Conservation (phyloP, 2,888 invertebrate genomes). For the Chalcosyrphus nemorum region DNA sequence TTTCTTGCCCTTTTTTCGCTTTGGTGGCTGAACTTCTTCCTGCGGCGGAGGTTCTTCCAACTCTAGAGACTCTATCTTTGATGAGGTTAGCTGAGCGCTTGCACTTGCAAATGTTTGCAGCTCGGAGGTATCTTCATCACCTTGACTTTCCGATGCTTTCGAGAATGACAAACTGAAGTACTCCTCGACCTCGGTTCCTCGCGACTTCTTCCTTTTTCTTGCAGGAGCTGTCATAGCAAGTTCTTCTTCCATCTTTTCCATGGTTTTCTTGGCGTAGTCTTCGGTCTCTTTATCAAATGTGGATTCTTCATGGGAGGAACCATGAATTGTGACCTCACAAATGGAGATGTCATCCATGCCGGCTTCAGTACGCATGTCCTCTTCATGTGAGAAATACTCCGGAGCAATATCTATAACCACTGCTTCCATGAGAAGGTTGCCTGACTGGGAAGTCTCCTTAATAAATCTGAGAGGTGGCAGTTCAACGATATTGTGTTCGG, state of each 20-base stretch:
- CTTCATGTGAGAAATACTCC: slow-evolving; percentile 90
- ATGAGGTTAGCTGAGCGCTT: slow-evolving; percentile 85
- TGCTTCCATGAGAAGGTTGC: slow-evolving; percentile 94
- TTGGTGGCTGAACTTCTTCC: slow-evolving; percentile 77
- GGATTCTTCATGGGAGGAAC: slow-evolving; percentile 82
- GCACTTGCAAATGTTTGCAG: slow-evolving; percentile 87
- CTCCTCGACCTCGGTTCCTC: slow-evolving; percentile 86
- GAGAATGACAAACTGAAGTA: slow-evolving; percentile 87
- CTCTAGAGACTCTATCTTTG: slow-evolving; percentile 82
- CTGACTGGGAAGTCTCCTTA: slow-evolving; percentile 94
- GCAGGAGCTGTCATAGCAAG: slow-evolving; percentile 84
- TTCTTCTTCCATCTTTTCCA: slow-evolving; percentile 83
- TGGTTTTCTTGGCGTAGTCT: slow-evolving; percentile 80
- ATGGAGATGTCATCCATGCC: slow-evolving; percentile 93
- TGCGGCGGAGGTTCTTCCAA: slow-evolving; percentile 78
- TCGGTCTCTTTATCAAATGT: slow-evolving; percentile 83
- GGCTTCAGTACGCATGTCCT: slow-evolving; percentile 92
- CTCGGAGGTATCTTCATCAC: slow-evolving; percentile 86
- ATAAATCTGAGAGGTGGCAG: slow-evolving; percentile 93
- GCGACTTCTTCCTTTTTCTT: slow-evolving; percentile 85
- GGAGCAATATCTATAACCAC: slow-evolving; percentile 94
- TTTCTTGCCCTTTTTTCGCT: slow-evolving; percentile 78
- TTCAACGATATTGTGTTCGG: slow-evolving; percentile 92
- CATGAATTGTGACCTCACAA: slow-evolving; percentile 87
- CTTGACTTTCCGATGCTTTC: slow-evolving; percentile 83